phyloP scores from a whole-genome alignment of 2,797 vertebrate species.

The Ctenopoma multispine region DNA sequence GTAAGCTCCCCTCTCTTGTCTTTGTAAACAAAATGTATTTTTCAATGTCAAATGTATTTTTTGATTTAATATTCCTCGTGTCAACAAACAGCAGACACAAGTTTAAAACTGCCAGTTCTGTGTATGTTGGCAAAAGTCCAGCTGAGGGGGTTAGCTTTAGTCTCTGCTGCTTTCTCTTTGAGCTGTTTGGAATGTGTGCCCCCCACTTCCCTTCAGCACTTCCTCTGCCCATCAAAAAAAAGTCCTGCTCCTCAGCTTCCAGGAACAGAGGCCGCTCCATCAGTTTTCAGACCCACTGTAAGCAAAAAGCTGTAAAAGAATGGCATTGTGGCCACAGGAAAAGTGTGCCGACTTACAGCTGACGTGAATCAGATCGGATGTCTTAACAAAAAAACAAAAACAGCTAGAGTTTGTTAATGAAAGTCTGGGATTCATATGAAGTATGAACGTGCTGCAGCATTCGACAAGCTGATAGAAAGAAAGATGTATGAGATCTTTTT shows the following conservation, averaged over 20 bases:
- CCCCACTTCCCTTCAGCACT: conserved; percentile 8
- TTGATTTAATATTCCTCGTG: too few relatives aligned
- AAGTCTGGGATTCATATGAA: conserved; percentile 31
- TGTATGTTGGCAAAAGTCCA: conserved; percentile 9
- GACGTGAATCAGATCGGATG: conserved; percentile 22
- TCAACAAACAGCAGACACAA: too few relatives aligned
- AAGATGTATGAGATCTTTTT: conserved; percentile 7
- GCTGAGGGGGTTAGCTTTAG: conserved; percentile 10
- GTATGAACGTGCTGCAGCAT: conserved; percentile 15
- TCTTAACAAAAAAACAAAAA: conserved; percentile 9
- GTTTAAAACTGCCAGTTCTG: background rate
- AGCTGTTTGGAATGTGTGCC: conserved; percentile 34
- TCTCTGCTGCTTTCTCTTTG: conserved; percentile 16
- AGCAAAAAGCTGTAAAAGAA: conserved; percentile 24
- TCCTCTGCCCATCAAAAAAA: conserved; percentile 51
- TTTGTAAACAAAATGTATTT: too few relatives aligned
- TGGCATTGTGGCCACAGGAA: conserved; percentile 41
- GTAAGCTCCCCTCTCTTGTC: too few relatives aligned
- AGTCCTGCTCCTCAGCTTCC: conserved; percentile 39
- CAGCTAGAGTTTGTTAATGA: conserved; percentile 33
- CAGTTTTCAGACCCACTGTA: conserved; percentile 27
- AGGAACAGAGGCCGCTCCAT: conserved; percentile 33
- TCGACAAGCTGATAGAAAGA: conserved; percentile 15
- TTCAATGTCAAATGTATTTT: too few relatives aligned
- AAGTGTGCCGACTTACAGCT: conserved; percentile 33